Conservation (phyloP, 2,888 invertebrate species). For the Arge pagana region DNA sequence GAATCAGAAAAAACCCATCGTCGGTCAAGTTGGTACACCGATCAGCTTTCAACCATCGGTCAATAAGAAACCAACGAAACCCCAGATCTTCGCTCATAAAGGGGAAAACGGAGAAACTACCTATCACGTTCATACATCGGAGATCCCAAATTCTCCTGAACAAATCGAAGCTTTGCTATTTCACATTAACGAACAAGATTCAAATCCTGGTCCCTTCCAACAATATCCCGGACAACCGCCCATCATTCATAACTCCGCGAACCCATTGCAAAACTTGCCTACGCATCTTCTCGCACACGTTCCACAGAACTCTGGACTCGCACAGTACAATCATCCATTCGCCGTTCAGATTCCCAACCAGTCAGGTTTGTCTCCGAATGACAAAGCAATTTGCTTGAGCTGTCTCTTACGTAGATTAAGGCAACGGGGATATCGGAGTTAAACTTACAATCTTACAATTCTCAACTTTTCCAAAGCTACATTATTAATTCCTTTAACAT, state of each 20-base stretch:
- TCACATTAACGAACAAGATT: slow-evolving; percentile 53
- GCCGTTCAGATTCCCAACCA: slow-evolving; percentile 50
- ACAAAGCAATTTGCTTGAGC: too few relatives aligned
- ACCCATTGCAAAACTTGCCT: slow-evolving; percentile 33
- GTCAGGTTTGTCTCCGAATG: slow-evolving; percentile 53
- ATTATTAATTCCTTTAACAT: too few relatives aligned
- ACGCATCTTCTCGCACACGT: slow-evolving; percentile 45
- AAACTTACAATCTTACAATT: too few relatives aligned
- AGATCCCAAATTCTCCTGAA: slow-evolving; percentile 45
- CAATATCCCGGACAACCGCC: slow-evolving; percentile 46
- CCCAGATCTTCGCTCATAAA: slow-evolving; percentile 49
- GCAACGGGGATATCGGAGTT: too few relatives aligned
- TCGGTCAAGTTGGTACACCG: slow-evolving; percentile 37
- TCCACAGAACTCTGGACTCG: slow-evolving; percentile 43
- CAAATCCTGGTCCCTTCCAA: slow-evolving; percentile 48
- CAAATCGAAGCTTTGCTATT: slow-evolving; percentile 54
- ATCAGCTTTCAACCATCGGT: slow-evolving; percentile 46
- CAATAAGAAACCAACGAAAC: slow-evolving; percentile 45
- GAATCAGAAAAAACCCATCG: slow-evolving; percentile 36
- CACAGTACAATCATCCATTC: slow-evolving; percentile 52
- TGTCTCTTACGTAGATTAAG: too few relatives aligned
- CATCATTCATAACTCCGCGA: slow-evolving; percentile 38
- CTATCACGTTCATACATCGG: slow-evolving; percentile 48
- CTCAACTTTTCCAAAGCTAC: too few relatives aligned
- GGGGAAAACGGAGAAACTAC: slow-evolving; percentile 52